phyloP scores from a whole-genome alignment of 2,888 invertebrate genomes.

The Clanis bilineata region DNA sequence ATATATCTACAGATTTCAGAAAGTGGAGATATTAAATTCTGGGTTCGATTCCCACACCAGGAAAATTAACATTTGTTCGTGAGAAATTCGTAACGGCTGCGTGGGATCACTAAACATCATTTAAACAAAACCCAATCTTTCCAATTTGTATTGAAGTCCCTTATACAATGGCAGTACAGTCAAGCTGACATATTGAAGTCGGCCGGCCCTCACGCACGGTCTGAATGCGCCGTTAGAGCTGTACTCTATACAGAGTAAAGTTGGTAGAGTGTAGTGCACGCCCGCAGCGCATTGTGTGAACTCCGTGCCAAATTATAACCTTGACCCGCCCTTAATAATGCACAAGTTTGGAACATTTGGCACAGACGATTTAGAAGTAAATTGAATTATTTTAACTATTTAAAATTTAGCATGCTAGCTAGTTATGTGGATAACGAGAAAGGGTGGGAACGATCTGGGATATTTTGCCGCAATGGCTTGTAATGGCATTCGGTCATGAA shows the following conservation, averaged over 20 bases:
- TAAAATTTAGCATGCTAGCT: too few relatives aligned
- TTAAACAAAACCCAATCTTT: background rate
- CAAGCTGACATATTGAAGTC: background rate
- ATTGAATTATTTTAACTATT: too few relatives aligned
- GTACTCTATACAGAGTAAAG: too few relatives aligned
- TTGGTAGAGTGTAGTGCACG: background rate
- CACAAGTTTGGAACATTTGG: conserved; percentile 33
- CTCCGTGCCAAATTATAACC: conserved; percentile 49
- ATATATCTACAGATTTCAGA: too few relatives aligned
- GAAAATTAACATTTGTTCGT: background rate
- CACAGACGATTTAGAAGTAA: background rate
- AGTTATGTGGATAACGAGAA: too few relatives aligned
- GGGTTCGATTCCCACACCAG: background rate
- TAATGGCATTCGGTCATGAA: too few relatives aligned
- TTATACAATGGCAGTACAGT: background rate
- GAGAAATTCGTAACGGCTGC: background rate
- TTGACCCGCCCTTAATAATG: conserved; percentile 40
- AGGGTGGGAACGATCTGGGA: too few relatives aligned
- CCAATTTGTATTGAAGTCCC: background rate
- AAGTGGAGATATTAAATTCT: too few relatives aligned
- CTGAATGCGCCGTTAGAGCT: background rate
- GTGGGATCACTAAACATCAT: background rate
- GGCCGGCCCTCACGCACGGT: background rate
- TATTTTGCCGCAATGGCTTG: too few relatives aligned
- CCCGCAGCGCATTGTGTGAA: conserved; percentile 30